Evolutionary conservation across 2,113 vertebrate genomes (phyloP), one percentile per base, ranked within the genome.

Genomic region (Mugil cephalus): DNA sequence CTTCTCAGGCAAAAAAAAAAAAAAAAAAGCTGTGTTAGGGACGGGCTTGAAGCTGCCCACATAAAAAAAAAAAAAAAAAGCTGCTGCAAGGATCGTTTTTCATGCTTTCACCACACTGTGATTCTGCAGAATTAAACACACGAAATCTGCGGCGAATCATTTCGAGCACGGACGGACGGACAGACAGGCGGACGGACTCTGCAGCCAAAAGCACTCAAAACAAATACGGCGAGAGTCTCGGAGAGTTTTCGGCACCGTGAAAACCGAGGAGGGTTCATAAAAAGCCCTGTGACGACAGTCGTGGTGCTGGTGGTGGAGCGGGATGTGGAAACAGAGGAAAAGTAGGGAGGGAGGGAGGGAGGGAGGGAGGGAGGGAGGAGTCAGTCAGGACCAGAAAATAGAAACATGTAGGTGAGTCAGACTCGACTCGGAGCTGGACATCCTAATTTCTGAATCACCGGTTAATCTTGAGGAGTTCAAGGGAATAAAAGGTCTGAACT

Each of bases 251-350:
- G n/a, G 17, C 51, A 10, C 30, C 30, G 17, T 63, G 74, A 78
- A 73, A 69, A 45, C 50, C 15, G 36, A 78, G 60, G 80, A 74
- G 36, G 63, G 43, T 79, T 83, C 77, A 77, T 73, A 81, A 80
- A 85, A 88, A 78, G 59, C 60, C 17, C 19, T 18, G 72, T 88
- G 86, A 90, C 77, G 84, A 86, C 77, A 81, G 71, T 51, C 10
- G 50, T 50, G 69, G 77, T 74, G 75, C 76, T 68, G 74, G 70
- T 51, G 72, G 74, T 80, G 55, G 61, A 77, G 67, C 1, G 34
- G 45, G 65, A 66, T 75, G 80, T 82, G 83, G 85, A 87, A 84
- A 87, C 39, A 36, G 77, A 6, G 7, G 24, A 64, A 53, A 35
- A 74, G 52, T 19, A 50, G 30, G 17, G 18, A n/a, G 38, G 47